Evolutionary conservation across 2,113 vertebrate species (phyloP).

Genomic region (Edolisoma coerulescens): DNA sequence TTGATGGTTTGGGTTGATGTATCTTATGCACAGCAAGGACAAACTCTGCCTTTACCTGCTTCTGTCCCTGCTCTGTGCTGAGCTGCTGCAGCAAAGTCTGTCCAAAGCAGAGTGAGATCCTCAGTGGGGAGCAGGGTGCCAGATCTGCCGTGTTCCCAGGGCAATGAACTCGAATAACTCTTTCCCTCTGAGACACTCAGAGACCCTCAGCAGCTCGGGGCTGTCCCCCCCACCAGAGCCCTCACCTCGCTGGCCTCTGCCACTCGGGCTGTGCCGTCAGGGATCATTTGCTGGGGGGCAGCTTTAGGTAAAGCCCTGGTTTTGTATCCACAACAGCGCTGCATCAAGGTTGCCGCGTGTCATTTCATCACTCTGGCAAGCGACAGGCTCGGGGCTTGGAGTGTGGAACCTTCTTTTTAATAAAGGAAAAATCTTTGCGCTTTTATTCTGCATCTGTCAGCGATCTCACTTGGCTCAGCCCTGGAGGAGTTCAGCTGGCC

Average conservation of each 20-base stretch:
- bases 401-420: conserved; percentile 33
- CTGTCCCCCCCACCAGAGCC: neutral
- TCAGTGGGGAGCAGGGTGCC: neutral
- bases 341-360: conserved; percentile 37
- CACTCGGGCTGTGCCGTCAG: neutral
- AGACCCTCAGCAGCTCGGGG: neutral
- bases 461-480: conserved; percentile 44
- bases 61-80: neutral
- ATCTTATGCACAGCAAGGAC: rapidly evolving
- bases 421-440: conserved; percentile 29
- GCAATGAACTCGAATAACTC: neutral
- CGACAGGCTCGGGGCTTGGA: neutral
- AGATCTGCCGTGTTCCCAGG: neutral
- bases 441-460: conserved; percentile 63
- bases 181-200: rapidly evolving
- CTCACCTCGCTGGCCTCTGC: neutral
- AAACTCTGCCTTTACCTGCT: neutral
- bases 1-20: rapidly evolving
- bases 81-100: neutral
- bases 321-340: conserved; percentile 17
- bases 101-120: neutral
- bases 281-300: neutral
- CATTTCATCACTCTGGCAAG: conserved; percentile 23
- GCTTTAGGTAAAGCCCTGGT: neutral
- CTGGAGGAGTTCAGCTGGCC: conserved; percentile 63